phyloP scores from a whole-genome alignment of 2,113 vertebrate species.

The Raphicerus campestris region DNA sequence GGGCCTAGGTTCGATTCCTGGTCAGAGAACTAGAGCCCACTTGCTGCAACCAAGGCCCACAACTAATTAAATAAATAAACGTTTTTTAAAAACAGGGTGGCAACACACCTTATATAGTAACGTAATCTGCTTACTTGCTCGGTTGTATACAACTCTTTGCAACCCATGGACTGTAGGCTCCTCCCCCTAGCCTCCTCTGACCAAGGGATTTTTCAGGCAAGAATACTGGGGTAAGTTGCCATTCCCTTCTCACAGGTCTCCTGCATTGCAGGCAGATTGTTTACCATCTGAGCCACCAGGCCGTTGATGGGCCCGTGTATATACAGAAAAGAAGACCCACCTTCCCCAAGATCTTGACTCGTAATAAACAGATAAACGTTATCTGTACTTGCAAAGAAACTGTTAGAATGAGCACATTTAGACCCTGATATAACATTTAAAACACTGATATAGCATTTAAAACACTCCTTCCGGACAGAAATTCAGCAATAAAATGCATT shows the following conservation, averaged over 20 bases:
- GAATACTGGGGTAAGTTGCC: neutral
- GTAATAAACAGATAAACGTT: neutral
- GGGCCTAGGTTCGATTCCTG: neutral
- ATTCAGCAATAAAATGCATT: neutral
- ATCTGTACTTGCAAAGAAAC: neutral
- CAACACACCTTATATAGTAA: neutral
- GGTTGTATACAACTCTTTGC: neutral
- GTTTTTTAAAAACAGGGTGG: neutral
- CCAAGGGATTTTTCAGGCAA: neutral
- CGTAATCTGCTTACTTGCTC: neutral
- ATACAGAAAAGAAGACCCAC: neutral
- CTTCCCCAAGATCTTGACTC: neutral
- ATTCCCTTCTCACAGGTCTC: neutral
- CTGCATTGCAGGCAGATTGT: neutral
- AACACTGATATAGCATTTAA: neutral
- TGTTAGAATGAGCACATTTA: neutral
- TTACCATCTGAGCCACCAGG: neutral
- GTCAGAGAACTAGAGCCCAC: neutral
- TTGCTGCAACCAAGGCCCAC: neutral
- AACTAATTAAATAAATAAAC: neutral
- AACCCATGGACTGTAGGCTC: neutral
- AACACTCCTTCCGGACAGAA: neutral
- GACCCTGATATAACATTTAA: neutral
- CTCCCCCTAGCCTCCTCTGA: neutral
- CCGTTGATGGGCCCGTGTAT: neutral